Base-by-base conservation (phyloP, 2,797 vertebrate species). In the Craterocephalus amniculus region DNA sequence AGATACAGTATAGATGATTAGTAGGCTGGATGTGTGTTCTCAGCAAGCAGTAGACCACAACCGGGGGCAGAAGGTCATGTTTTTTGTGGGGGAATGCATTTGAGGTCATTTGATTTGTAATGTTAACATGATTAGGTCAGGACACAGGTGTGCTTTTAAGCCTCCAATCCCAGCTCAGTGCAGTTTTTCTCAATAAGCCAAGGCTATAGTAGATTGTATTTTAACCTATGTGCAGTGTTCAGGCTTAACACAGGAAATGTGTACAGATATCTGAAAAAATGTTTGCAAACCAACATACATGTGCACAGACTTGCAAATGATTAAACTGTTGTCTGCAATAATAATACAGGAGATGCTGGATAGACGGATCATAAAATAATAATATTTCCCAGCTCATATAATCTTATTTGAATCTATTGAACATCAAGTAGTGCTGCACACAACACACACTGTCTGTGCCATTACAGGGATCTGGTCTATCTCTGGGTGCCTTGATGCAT, bases 71-170 rank as follows among this genome's bases (percentile, higher is more conserved):
- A 35, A 60, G 70, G 74, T 58, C 49, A 70, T 75, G 43, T 81
- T 66, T 67, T 74, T 49, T 68, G 38, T 67, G 12, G 54, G 48
- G 56, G 59, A 51, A 66, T 70, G 48, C 16, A 58, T 38, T 64
- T 11, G 2, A 70, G 34, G 14, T 52, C 35, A 64, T 56, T 55
- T 61, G 48, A 31, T 77, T 58, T 67, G 43, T 73, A 79, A 63
- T 79, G 55, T 75, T 48, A 78, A 78, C 76, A 81, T 24, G 58
- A 74, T 58, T 31, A 66, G 74, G 68, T 81, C 74, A 79, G 52
- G 66, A 54, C 69, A 78, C 58, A 58, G 63, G 64, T 86, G 62
- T 4, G 3, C 57, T 45, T 71, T 75, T 71, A 74, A 78, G 67
- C 65, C 61, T 65, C 72, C 55, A 54, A 73, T 64, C 69, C 20